A percentile compares a stretch with the other conserved stretches of the same genome.
phyloP scores from a whole-genome alignment of 2,113 vertebrate genomes.

The Gopherus evgoodei region DNA sequence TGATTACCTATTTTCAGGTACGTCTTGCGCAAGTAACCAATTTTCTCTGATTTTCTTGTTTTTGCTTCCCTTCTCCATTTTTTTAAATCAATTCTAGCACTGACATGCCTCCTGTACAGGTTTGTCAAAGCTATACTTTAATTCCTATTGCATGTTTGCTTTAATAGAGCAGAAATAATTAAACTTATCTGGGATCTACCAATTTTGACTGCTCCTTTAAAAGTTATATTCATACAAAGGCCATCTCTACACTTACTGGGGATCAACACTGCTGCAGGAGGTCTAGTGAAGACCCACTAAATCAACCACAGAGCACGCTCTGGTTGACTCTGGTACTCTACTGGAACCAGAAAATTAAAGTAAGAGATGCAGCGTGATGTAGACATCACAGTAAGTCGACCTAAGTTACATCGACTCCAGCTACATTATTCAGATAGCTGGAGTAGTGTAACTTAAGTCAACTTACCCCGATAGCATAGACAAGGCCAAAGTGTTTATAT shows the following conservation, averaged over 20 bases:
- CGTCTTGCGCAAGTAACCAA: not conserved
- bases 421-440: too few species aligned
- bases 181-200: not conserved
- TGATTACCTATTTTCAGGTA: not conserved
- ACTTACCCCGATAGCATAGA: too few species aligned
- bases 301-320: not conserved
- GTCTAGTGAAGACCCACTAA: not conserved
- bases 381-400: too few species aligned
- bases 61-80: not conserved
- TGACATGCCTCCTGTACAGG: not conserved
- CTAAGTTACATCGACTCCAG: too few species aligned
- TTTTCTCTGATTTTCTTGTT: not conserved
- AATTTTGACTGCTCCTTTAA: not conserved
- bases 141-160: not conserved
- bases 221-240: not conserved
- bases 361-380: too few species aligned
- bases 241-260: too few species aligned
- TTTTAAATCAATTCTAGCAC: not conserved
- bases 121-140: not conserved
- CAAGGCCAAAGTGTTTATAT: not conserved
- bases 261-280: too few species aligned
- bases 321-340: not conserved
- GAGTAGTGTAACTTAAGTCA: too few species aligned
- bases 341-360: too few species aligned
- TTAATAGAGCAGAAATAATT: not conserved